Evolutionary conservation across 2,888 invertebrate species (phyloP).

Genomic region (Ochropleura leucogaster): DNA sequence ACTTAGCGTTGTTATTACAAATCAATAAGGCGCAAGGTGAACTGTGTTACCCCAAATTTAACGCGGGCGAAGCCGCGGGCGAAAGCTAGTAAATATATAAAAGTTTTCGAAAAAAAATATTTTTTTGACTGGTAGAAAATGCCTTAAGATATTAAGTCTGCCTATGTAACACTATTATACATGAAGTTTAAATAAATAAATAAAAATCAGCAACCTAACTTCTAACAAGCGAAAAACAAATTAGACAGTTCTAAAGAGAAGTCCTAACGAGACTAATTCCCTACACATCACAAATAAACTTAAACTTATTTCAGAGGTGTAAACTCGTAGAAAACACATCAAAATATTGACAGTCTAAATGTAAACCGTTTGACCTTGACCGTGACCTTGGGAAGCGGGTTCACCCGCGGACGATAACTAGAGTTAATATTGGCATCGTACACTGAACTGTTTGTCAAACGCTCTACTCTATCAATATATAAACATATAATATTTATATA

Average conservation of each 20-base stretch:
- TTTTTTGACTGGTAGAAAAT: too few species aligned
- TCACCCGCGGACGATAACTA: constrained; percentile 86
- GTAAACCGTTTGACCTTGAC: constrained; percentile 80
- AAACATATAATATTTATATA: constrained; percentile 90
- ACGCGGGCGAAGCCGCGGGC: too few species aligned
- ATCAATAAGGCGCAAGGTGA: too few species aligned
- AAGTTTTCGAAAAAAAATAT: too few species aligned
- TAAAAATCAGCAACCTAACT: too few species aligned
- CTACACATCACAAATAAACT: constrained; percentile 41
- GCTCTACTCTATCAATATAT: constrained; percentile 90
- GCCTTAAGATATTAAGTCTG: too few species aligned
- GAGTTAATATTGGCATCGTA: constrained; percentile 90
- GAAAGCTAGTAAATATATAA: too few species aligned
- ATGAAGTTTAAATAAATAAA: too few species aligned
- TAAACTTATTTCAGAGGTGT: constrained; percentile 59
- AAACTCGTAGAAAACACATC: constrained; percentile 69
- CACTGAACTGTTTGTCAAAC: constrained; percentile 87
- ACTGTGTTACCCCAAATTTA: too few species aligned
- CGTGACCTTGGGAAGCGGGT: constrained; percentile 83
- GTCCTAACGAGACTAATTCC: background rate
- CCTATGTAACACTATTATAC: too few species aligned
- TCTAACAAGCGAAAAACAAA: background rate
- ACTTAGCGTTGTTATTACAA: too few species aligned
- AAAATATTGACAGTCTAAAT: constrained; percentile 81
- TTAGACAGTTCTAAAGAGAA: background rate